These are phyloP conservation scores for Clarias magur DNA, from an alignment of 2,113 vertebrate species.

Conservation along the genomic window DNA sequence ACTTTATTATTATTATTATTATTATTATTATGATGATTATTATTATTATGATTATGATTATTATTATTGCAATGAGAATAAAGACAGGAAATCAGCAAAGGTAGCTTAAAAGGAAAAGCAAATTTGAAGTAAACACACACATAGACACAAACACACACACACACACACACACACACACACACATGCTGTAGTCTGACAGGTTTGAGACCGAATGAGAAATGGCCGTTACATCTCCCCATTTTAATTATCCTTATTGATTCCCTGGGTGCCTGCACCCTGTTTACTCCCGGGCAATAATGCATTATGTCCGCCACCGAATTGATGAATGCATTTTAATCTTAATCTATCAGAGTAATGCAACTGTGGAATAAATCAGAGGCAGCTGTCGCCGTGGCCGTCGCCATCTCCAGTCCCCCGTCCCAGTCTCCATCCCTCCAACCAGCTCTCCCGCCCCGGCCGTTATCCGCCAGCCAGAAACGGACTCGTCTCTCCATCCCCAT, in stretches of 20 bases:
- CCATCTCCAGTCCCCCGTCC: not conserved
- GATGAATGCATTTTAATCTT: conserved; percentile 78
- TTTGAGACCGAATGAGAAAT: conserved; percentile 63
- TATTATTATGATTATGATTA: too few relatives aligned
- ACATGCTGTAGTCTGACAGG: conserved; percentile 52
- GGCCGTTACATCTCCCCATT: conserved; percentile 67
- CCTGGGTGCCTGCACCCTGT: conserved; percentile 66
- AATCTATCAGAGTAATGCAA: conserved; percentile 73
- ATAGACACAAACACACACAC: conserved; percentile 17
- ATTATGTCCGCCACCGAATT: conserved; percentile 73
- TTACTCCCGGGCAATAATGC: conserved; percentile 77
- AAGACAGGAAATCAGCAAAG: conserved; percentile 22
- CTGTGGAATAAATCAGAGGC: conserved; percentile 71
- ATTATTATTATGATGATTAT: too few relatives aligned
- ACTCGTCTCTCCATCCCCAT: conserved; percentile 32
- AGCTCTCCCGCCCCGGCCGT: conserved; percentile 38
- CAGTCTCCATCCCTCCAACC: not conserved
- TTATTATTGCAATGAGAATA: not conserved
- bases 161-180: conserved; percentile 27
- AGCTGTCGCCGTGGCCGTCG: conserved; percentile 50
- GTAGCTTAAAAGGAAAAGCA: conserved; percentile 15
- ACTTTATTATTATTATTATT: not conserved
- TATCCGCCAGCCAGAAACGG: conserved; percentile 38
- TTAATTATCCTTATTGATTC: conserved; percentile 77
- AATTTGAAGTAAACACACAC: not conserved